Conservation (phyloP, 2,113 vertebrate species). For the Ophthalmolycus amberensis region DNA sequence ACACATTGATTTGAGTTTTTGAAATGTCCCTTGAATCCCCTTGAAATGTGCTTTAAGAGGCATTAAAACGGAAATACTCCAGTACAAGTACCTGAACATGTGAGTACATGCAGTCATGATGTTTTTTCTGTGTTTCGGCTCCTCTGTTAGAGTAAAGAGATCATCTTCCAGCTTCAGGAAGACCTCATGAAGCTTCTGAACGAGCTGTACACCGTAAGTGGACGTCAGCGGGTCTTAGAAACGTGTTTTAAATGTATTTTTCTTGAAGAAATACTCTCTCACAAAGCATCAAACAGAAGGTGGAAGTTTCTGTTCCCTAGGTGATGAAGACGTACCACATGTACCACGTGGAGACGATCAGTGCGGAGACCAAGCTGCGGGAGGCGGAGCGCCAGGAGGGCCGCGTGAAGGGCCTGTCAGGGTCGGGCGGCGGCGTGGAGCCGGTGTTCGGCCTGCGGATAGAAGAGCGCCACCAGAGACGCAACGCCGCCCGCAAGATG, state of each 20-base stretch:
- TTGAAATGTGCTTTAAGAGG: not conserved
- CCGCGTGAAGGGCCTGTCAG: slow-evolving; percentile 81
- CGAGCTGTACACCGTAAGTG: slow-evolving; percentile 96
- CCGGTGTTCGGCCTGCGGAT: slow-evolving; percentile 94
- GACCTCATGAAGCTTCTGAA: slow-evolving; percentile 99
- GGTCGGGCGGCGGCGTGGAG: slow-evolving; percentile 88
- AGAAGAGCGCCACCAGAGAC: slow-evolving; percentile 95
- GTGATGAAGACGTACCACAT: slow-evolving; percentile 99
- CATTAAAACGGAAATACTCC: not conserved
- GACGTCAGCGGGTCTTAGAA: not conserved
- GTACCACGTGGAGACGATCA: slow-evolving; percentile 97
- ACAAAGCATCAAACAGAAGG: not conserved
- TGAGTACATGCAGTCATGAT: not conserved
- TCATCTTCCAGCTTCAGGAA: slow-evolving; percentile 97
- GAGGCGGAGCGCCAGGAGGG: slow-evolving; percentile 98
- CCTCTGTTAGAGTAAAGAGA: slow-evolving; percentile 93
- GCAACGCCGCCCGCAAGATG: slow-evolving; percentile 98
- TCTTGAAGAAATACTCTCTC: too few relatives aligned
- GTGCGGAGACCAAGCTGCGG: slow-evolving; percentile 94
- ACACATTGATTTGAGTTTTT: too few relatives aligned
- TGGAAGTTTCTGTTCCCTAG: slow-evolving; percentile 44
- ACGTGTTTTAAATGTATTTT: not conserved
- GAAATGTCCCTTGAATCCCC: too few relatives aligned
- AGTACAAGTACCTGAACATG: not conserved
- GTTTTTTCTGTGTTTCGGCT: not conserved